Conservation (phyloP, 2,113 vertebrate genomes). For the Gallinago undulata region DNA sequence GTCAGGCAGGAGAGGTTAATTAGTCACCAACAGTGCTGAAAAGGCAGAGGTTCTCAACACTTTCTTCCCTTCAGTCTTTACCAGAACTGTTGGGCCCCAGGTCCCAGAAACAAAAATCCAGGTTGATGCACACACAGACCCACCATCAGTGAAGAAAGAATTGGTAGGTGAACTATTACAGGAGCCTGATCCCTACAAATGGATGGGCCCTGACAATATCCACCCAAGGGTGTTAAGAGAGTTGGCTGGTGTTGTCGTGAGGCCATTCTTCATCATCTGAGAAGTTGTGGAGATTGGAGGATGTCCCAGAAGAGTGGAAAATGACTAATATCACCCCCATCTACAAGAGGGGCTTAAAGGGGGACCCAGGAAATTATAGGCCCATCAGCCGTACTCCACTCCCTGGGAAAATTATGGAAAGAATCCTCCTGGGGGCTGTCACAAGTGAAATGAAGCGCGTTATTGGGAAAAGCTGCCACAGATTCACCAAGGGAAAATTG, state of each 20-base stretch:
- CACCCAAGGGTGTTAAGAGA: not conserved
- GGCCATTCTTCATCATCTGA: not conserved
- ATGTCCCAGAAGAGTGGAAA: not conserved
- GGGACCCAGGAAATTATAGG: not conserved
- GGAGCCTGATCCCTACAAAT: not conserved
- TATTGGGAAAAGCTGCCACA: not conserved
- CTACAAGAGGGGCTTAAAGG: not conserved
- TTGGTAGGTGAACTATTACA: not conserved
- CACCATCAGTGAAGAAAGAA: not conserved
- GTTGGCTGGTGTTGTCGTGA: accelerated
- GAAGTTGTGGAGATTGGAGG: not conserved
- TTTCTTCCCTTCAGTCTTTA: not conserved
- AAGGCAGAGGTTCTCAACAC: not conserved
- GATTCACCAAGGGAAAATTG: not conserved
- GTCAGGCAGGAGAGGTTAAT: not conserved
- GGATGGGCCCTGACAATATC: not conserved
- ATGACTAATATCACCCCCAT: not conserved
- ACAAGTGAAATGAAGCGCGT: not conserved
- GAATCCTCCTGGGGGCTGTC: not conserved
- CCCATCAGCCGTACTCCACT: not conserved
- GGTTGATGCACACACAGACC: not conserved
- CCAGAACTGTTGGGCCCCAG: not conserved
- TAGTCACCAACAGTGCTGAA: not conserved
- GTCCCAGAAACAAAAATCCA: not conserved
- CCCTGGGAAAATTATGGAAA: not conserved